Evolutionary conservation across 2,113 vertebrate species (phyloP), one percentile per base, ranked within the genome.

Genomic region (Peromyscus leucopus): DNA sequence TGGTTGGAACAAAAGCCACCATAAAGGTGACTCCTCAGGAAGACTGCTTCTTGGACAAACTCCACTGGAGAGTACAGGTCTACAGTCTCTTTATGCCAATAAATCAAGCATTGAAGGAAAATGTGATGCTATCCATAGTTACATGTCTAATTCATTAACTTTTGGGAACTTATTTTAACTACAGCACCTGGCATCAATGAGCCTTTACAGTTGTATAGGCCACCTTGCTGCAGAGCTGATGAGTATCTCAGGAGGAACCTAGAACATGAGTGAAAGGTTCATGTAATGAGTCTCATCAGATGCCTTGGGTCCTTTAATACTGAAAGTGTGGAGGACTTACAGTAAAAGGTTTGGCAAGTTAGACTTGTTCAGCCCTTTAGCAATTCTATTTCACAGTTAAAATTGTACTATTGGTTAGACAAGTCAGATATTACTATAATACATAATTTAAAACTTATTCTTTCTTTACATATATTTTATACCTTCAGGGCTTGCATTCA

Each of bases 141-240:
- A 48, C 51, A 42, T 84, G 28, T 97, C 51, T 96, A 96, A 96
- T 89, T 93, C 75, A 90, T 97, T 97, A 96, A 95, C 88, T 93
- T 97, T 92, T 91, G 79, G 63, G 96, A 94, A 89, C 48, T 92
- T 74, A 89, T 83, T 55, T 91, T 46, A 93, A 28, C 67, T 42
- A 85, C 71, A 92, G 75, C 84, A 78, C 95, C 91, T 98, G 95
- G 75, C 5, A 0, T 97, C 93, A 86, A 19, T 88, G 92, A 95
- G 57, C 36, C 86, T 87, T 96, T 96, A 93, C 39, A 76, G 26
- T 46, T 75, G 75, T 84, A 95, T 96, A 93, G 85, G 69, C 22
- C 83, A 89, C 65, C 75, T 87, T 39, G 36, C 46, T 0, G 0
- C 69, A 95, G 87, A 91, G 36, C 10, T 65, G n/a, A 12, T 21